Evolutionary conservation across 2,888 invertebrate genomes (phyloP).

Genomic region (Neoascia interrupta): DNA sequence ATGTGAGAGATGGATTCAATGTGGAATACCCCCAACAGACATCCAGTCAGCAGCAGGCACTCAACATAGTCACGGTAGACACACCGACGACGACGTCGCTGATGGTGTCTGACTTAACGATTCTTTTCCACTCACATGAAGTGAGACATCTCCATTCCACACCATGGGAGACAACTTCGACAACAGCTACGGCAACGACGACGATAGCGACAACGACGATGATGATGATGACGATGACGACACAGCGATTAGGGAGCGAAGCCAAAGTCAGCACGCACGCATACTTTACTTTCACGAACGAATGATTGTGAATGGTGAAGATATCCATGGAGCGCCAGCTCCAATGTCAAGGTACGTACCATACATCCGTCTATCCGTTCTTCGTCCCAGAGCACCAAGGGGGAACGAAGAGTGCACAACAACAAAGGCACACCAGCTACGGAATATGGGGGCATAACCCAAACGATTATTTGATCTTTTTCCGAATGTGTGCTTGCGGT

Average conservation of each 20-base stretch:
- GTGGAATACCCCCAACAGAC: slow-evolving; percentile 46
- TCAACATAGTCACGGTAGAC: slow-evolving; percentile 32
- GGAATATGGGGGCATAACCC: slow-evolving; percentile 61
- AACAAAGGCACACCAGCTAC: slow-evolving; percentile 35
- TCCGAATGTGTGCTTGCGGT: slow-evolving; percentile 67
- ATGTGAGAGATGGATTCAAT: slow-evolving; percentile 41
- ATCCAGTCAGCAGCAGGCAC: slow-evolving; percentile 16
- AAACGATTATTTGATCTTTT: slow-evolving; percentile 70
- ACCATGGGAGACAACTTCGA: slow-evolving; percentile 60
- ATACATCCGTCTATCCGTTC: slow-evolving; percentile 50
- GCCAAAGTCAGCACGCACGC: slow-evolving; percentile 67
- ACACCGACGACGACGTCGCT: slow-evolving; percentile 31
- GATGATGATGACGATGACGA: slow-evolving; percentile 30
- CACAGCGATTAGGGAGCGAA: slow-evolving; percentile 60
- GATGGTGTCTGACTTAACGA: slow-evolving; percentile 61
- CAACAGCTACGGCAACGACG: no score
- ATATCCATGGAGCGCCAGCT: slow-evolving; percentile 50
- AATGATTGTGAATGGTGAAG: slow-evolving; percentile 60
- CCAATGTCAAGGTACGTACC: slow-evolving; percentile 66
- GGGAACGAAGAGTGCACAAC: slow-evolving; percentile 41
- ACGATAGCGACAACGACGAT: slow-evolving; percentile 7
- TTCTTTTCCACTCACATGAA: slow-evolving; percentile 48
- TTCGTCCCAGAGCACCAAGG: slow-evolving; percentile 42
- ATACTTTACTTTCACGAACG: slow-evolving; percentile 68
- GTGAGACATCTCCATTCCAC: slow-evolving; percentile 53